Evolutionary conservation across 1,140 invertebrate genomes (phyloP), one percentile per base, ranked within the genome.

Genomic region (Nasonia vitripennis): DNA sequence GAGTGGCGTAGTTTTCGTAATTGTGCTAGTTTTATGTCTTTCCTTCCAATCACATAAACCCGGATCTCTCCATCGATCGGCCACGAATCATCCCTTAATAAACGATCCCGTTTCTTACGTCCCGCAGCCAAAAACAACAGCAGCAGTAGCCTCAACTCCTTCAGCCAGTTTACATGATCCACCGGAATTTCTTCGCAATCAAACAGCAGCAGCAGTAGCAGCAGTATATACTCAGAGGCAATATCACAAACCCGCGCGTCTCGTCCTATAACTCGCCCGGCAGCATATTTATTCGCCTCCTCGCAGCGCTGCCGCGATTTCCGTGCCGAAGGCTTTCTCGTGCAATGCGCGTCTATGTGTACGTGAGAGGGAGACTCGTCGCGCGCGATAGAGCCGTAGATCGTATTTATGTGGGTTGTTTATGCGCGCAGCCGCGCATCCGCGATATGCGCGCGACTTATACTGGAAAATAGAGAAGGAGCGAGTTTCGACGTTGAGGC

Each of bases 401-500:
- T 84, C 48, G 82, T 84, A 78, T 78, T 84, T 84, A 84, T 71
- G 75, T 48, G 10, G 51, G n/a, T 80, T 79, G 77, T 84, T 73
- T 84, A 73, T 84, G 83, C 74, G 17, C 20, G 5, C 20, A 17
- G 34, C 27, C 70, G 41, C 23, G 79, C n/a, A 81, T 81, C 31
- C 55, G 78, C 78, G 80, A 73, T 73, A 75, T 41, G 68, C 73
- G 73, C 55, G 62, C 34, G 2, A 45, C 41, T 45, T 62, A n/a
- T n/a, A 62, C 55, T n/a, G 20, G 55, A 62, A 62, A 62, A 62
- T 62, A 62, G 55, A 62, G 55, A 45, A 7, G 10, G 20, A 48
- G 23, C 41, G 74, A 78, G 55, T 68, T 79, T 79, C 7, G 62
- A 67, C 34, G 17, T 68, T 67, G 55, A 79, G 31, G 9, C 55